phyloP scores from a whole-genome alignment of 2,113 vertebrate genomes.

The Nothocercus julius region DNA sequence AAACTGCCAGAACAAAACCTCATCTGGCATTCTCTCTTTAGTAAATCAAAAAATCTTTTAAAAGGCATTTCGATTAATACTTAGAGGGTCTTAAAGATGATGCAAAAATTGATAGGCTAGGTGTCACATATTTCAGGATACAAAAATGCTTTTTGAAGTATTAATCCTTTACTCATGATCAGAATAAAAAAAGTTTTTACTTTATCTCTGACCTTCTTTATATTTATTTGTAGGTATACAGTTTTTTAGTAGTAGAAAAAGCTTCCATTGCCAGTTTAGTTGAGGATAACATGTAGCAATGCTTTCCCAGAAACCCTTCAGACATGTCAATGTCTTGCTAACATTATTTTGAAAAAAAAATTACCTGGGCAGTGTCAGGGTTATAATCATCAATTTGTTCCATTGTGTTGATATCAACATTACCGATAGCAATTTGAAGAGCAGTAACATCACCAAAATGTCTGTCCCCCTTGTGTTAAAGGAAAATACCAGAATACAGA shows the following conservation, averaged over 20 bases:
- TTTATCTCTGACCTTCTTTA: not conserved
- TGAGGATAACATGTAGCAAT: not conserved
- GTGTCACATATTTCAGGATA: not conserved
- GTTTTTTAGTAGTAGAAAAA: not conserved
- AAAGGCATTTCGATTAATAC: not conserved
- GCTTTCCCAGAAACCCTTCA: not conserved
- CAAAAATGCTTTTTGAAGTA: not conserved
- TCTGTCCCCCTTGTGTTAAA: slow-evolving; percentile 81
- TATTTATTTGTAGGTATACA: fast-evolving
- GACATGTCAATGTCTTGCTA: not conserved
- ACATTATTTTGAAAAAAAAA: not conserved
- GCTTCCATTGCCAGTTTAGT: not conserved
- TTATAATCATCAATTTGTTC: slow-evolving; percentile 87
- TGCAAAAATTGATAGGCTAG: not conserved
- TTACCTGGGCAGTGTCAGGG: slow-evolving; percentile 80
- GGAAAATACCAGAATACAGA: slow-evolving; percentile 50
- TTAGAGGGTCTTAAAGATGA: not conserved
- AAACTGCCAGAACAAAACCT: not conserved
- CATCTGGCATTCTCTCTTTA: not conserved
- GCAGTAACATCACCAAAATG: slow-evolving; percentile 85
- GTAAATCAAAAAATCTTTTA: not conserved
- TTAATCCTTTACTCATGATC: not conserved
- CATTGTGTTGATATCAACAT: slow-evolving; percentile 89
- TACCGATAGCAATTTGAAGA: slow-evolving; percentile 93
- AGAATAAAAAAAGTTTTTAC: not conserved